A percentile compares a stretch with the other conserved stretches of the same genome.
Evolutionary conservation across 2,797 vertebrate genomes (phyloP).

Genomic region (Muscicapa comitata): DNA sequence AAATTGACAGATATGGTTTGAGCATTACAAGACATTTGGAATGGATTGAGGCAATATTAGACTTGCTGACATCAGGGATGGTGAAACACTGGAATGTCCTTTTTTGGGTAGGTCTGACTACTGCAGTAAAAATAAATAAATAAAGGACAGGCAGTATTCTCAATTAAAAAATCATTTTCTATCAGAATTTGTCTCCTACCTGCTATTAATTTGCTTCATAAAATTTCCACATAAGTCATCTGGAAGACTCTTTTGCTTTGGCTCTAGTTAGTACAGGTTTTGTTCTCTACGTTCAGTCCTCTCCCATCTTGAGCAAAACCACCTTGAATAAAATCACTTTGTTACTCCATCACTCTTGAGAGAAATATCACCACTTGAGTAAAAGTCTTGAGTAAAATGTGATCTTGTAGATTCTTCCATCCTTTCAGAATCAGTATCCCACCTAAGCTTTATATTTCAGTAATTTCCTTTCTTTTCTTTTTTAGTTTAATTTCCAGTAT

Average conservation of each 20-base stretch:
- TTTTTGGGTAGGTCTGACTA: neutral
- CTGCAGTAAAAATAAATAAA: neutral
- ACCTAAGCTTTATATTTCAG: neutral
- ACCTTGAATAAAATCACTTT: neutral
- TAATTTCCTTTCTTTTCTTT: neutral
- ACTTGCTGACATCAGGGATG: neutral
- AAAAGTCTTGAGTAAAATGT: neutral
- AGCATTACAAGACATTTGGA: neutral
- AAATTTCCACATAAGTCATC: rapidly evolving
- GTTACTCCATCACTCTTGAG: neutral
- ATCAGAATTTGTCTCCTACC: neutral
- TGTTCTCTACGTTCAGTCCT: neutral
- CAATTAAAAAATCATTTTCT: neutral
- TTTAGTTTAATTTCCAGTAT: neutral
- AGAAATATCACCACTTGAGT: neutral
- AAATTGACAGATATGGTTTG: slow-evolving; percentile 12
- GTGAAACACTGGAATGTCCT: neutral
- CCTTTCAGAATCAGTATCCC: neutral
- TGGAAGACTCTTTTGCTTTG: neutral
- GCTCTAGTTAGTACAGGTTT: neutral
- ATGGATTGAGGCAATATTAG: neutral
- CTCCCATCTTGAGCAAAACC: neutral
- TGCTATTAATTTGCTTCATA: neutral
- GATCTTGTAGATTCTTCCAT: neutral
- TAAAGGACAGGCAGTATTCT: neutral